Evolutionary conservation across 2,888 invertebrate species (phyloP), one percentile per base, ranked within the genome.

Genomic region (Apodemia hepburni): DNA sequence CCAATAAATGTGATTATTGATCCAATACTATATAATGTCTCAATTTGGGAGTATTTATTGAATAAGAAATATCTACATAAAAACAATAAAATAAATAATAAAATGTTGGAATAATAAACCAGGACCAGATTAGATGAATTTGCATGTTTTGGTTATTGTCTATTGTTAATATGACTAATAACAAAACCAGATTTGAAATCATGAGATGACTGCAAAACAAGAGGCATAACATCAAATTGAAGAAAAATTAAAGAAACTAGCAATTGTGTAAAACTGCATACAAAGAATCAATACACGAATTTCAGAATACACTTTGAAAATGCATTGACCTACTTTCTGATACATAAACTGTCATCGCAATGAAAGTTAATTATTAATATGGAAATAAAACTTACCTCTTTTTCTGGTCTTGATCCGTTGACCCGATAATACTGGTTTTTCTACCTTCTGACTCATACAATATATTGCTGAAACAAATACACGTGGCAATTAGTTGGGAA

Each of bases 371-470:
- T 7, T 38, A 61, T 65, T 72, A 71, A 64, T 67, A 69, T 69
- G 67, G 65, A 59, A 65, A 22, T 68, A 12, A 33, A 61, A 73
- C 92, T 92, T 92, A 98, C 98, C 98, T 98, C 98, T 98, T 97
- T 98, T 98, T 96, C 98, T 97, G 97, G 98, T 98, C 97, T 98
- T 98, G 95, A 98, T 98, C 95, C 98, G 98, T 95, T 98, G 98
- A 97, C 98, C 98, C 96, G 98, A 98, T 96, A 98, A 95, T 95
- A 98, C 97, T 96, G 98, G 98, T 97, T 98, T 98, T 98, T 98
- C 98, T 95, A 96, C 97, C 97, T 98, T 98, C 95, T 98, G 98
- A 98, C 98, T 98, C 98, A 98, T 98, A 98, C 98, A 98, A 98
- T 94, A 94, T 94, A 94, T 95, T 94, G 95, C 96, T 96, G 93